These are phyloP conservation scores for Troilus luridus DNA, from an alignment of 2,888 invertebrate genomes.

Conservation along the genomic window DNA sequence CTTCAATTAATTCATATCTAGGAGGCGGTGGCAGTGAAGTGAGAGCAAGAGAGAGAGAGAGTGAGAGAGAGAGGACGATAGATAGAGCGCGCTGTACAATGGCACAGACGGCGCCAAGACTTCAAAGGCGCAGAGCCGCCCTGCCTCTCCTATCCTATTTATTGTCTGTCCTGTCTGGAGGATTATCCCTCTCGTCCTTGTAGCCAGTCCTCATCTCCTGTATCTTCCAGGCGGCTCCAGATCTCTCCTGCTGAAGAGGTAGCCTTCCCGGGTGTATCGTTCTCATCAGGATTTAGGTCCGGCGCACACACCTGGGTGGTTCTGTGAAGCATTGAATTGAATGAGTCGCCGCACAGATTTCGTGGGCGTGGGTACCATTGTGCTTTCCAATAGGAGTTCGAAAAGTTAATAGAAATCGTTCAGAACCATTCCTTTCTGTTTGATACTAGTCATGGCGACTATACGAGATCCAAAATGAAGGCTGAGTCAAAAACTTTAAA, in stretches of 20 bases:
- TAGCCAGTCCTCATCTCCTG: background rate
- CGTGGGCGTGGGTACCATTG: too few relatives aligned
- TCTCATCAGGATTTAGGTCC: too few relatives aligned
- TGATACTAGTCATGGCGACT: too few relatives aligned
- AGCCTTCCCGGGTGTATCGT: background rate
- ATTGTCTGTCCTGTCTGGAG: conserved; percentile 27
- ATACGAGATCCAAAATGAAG: too few relatives aligned
- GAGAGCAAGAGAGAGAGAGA: background rate
- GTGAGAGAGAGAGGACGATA: background rate
- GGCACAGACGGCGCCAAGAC: background rate
- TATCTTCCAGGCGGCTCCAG: background rate
- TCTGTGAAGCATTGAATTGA: too few relatives aligned
- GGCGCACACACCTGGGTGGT: too few relatives aligned
- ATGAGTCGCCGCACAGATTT: too few relatives aligned
- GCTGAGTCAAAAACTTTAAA: too few relatives aligned
- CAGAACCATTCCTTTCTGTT: too few relatives aligned
- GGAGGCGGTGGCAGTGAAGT: background rate
- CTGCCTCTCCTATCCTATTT: background rate
- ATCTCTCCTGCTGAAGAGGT: background rate
- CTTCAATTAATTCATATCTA: conserved; percentile 32
- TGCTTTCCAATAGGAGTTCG: too few relatives aligned
- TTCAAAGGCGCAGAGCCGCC: background rate
- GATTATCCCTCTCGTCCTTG: background rate
- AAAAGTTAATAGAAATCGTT: too few relatives aligned
- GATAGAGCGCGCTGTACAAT: background rate